Evolutionary conservation across 2,113 vertebrate species (phyloP), one percentile per base, ranked within the genome.

Genomic region (Hepsetus odoe): DNA sequence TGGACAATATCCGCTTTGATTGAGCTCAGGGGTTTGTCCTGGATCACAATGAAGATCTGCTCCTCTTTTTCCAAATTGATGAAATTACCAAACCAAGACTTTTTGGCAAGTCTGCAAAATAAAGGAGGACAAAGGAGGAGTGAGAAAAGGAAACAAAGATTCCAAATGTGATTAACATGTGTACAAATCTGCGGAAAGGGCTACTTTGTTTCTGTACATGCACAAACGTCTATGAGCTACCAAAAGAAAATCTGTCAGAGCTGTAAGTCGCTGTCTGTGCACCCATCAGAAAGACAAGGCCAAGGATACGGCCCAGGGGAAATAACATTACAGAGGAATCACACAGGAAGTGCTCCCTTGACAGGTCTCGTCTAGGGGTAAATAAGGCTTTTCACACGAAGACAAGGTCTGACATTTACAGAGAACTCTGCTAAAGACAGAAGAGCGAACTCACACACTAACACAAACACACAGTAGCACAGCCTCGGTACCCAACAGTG

Each of bases 61-160:
- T 99, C 97, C 90, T 99, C 97, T 85, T 99, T 99, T 91, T 99
- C 97, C 85, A 98, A 88, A 85, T 91, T 98, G 88, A 99, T 96
- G 88, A 99, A 99, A 91, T 99, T 98, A 82, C 97, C 97, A 0
- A 99, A 99, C 97, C 97, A 99, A 2, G 97, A 99, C 87, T 98
- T 99, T 93, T 99, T 99, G 87, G 97, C 97, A 90, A 99, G 95
- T 84, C 97, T 99, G 88, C 53, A 59, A 72, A 40, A 74, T 14
- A 14, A 35, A 32, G 18, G 22, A 83, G 28, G 20, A 53, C 2
- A 38, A 62, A 30, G 4, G 12, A 0, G 6, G 10, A 74, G 26
- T 32, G 35, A 73, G 53, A 26, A 20, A 61, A 42, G 1, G 35
- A 10, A 46, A 5, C 44, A 22, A 5, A 1, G 11, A 22, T 5